A percentile compares a stretch with the other conserved stretches of the same genome.
phyloP scores from a whole-genome alignment of 2,888 invertebrate genomes.

The Drosophila kanekoi region DNA sequence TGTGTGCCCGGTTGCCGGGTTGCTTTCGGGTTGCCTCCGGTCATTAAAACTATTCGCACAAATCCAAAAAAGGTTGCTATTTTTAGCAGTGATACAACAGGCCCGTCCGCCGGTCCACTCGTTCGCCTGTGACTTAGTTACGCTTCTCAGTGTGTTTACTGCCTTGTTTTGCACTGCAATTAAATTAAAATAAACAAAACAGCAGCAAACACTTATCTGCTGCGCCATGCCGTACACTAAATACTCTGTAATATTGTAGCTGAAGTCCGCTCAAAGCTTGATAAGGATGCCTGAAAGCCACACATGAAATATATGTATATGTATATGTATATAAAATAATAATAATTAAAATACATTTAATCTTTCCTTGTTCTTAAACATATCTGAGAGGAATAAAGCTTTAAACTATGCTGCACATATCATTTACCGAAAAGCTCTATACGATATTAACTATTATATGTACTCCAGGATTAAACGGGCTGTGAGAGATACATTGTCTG shows the following conservation, averaged over 20 bases:
- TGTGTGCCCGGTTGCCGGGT: slow-evolving; percentile 40
- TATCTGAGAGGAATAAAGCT: no score
- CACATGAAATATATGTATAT: no score
- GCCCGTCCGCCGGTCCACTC: slow-evolving; percentile 5
- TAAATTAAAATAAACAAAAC: slow-evolving; percentile 58
- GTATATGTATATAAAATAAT: no score
- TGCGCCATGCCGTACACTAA: slow-evolving; percentile 12
- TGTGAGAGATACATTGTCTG: no score
- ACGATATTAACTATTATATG: no score
- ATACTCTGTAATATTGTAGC: slow-evolving; percentile 5
- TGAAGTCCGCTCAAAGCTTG: no score
- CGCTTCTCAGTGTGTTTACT: slow-evolving; percentile 58
- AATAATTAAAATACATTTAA: no score
- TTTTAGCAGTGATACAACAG: slow-evolving; percentile 74
- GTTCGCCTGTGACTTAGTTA: slow-evolving; percentile 57
- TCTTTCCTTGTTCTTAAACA: no score
- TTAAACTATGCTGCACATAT: no score
- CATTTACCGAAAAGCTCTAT: no score
- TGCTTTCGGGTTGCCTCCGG: slow-evolving; percentile 53
- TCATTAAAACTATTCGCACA: slow-evolving; percentile 65
- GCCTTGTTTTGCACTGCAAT: slow-evolving; percentile 68
- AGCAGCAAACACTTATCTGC: slow-evolving; percentile 15
- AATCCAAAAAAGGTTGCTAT: slow-evolving; percentile 76
- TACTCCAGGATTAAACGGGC: no score
- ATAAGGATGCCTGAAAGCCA: no score